Conservation (phyloP, 1,140 invertebrate species). For the Ips nitidus region DNA sequence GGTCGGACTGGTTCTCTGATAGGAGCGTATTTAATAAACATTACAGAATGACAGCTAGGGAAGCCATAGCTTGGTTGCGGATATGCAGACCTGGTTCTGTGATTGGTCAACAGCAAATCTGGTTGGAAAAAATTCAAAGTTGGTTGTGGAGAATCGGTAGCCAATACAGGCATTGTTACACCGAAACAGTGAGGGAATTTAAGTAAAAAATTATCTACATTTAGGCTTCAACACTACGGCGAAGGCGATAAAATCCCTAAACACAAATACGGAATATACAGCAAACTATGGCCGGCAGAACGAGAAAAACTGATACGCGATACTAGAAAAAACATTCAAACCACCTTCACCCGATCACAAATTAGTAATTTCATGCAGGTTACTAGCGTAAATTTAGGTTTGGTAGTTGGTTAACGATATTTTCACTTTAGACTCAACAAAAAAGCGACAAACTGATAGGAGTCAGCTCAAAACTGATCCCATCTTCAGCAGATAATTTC, state of each 20-base stretch:
- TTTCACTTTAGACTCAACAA: slow-evolving; percentile 4
- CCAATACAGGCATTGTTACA: slow-evolving; percentile 51
- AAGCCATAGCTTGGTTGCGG: slow-evolving; percentile 82
- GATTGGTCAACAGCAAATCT: slow-evolving; percentile 80
- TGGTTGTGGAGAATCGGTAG: slow-evolving; percentile 55
- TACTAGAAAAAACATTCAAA: slow-evolving; percentile 35
- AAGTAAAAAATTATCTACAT: neutral
- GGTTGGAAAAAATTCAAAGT: slow-evolving; percentile 65
- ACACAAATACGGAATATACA: slow-evolving; percentile 55
- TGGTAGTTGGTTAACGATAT: neutral
- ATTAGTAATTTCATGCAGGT: slow-evolving; percentile 24
- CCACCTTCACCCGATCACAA: slow-evolving; percentile 22
- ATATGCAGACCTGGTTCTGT: slow-evolving; percentile 82
- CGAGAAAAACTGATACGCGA: slow-evolving; percentile 41
- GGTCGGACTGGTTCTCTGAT: slow-evolving; percentile 83
- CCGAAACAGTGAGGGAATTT: neutral
- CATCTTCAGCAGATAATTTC: slow-evolving; percentile 12
- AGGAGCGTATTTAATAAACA: slow-evolving; percentile 82
- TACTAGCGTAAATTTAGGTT: neutral
- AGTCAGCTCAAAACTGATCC: slow-evolving; percentile 15
- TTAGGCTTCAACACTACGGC: slow-evolving; percentile 50
- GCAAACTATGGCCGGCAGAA: slow-evolving; percentile 46
- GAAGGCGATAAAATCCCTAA: slow-evolving; percentile 50
- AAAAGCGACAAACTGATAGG: slow-evolving; percentile 21
- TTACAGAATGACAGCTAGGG: slow-evolving; percentile 74